Percentiles rank a stretch among this genome's conserved stretches.
These are phyloP conservation scores for Agonopterix subpropinquella DNA, from an alignment of 2,888 invertebrate species.

Conservation along the genomic window DNA sequence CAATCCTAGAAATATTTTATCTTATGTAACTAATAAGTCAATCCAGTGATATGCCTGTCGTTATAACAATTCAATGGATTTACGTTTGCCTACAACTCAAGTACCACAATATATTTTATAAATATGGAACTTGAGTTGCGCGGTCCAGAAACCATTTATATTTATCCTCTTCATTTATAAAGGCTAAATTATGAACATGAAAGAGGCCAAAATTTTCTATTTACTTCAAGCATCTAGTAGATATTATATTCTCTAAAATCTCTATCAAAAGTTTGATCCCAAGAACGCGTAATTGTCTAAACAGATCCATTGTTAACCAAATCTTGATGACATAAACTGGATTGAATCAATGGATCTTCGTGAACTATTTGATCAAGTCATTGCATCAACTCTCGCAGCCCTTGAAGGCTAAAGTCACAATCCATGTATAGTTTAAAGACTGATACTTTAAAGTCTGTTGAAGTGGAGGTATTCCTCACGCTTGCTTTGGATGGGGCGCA, in stretches of 20 bases:
- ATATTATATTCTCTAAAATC: constrained; percentile 22
- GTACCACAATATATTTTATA: too few relatives aligned
- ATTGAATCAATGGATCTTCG: constrained; percentile 23
- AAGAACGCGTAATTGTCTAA: constrained; percentile 47
- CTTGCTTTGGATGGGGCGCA: constrained; percentile 79
- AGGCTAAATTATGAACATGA: too few relatives aligned
- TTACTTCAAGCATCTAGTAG: too few relatives aligned
- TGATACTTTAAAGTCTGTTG: constrained; percentile 1
- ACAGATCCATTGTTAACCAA: constrained; percentile 20
- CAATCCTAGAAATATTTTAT: constrained; percentile 12
- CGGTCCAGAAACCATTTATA: too few relatives aligned
- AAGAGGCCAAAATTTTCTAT: too few relatives aligned
- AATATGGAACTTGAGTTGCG: too few relatives aligned
- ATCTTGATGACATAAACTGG: constrained; percentile 19
- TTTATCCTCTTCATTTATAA: too few relatives aligned
- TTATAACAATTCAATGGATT: background rate
- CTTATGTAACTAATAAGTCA: constrained; percentile 7
- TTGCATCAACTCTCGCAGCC: background rate
- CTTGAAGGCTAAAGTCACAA: constrained; percentile 7
- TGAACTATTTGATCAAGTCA: constrained; percentile 22
- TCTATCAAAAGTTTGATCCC: constrained; percentile 60
- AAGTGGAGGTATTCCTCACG: constrained; percentile 52
- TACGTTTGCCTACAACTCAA: too few relatives aligned
- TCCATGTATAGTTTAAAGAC: constrained; percentile 4
- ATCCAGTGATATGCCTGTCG: constrained; percentile 5